Conservation (phyloP, 1,140 invertebrate species). For the Akabosia matsudoensis region DNA sequence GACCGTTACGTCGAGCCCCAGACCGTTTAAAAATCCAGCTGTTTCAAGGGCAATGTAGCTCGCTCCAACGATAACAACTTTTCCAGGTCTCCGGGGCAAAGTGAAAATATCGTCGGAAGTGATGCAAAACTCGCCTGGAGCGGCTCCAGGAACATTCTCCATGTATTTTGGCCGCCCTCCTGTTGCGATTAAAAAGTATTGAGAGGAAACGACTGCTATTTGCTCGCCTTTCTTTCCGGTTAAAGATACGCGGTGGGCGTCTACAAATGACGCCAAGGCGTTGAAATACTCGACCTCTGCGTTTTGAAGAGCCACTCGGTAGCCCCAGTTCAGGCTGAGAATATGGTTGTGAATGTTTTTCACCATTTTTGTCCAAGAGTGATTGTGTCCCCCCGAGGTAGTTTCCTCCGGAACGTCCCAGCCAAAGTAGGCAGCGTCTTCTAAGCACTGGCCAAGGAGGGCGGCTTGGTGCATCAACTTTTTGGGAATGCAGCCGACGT, state of each 20-base stretch:
- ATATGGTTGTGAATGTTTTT: slow-evolving; percentile 61
- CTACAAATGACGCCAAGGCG: slow-evolving; percentile 60
- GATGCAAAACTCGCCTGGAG: slow-evolving; percentile 60
- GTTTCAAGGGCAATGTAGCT: slow-evolving; percentile 70
- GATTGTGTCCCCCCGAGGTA: slow-evolving; percentile 42
- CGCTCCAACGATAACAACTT: slow-evolving; percentile 66
- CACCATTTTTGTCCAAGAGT: slow-evolving; percentile 60
- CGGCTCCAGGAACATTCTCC: slow-evolving; percentile 59
- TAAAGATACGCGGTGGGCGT: slow-evolving; percentile 64
- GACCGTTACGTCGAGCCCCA: slow-evolving; percentile 73
- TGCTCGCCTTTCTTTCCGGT: slow-evolving; percentile 72
- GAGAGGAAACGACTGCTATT: slow-evolving; percentile 62
- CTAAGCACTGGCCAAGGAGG: slow-evolving; percentile 48
- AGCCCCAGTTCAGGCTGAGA: slow-evolving; percentile 62
- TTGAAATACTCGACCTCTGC: slow-evolving; percentile 65
- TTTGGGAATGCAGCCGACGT: slow-evolving; percentile 66
- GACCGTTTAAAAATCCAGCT: slow-evolving; percentile 62
- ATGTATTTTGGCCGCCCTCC: slow-evolving; percentile 64
- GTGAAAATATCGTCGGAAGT: slow-evolving; percentile 71
- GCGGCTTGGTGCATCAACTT: slow-evolving; percentile 65
- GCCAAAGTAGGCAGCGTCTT: slow-evolving; percentile 56
- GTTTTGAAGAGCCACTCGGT: slow-evolving; percentile 58
- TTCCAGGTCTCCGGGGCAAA: slow-evolving; percentile 62
- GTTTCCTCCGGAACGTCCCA: slow-evolving; percentile 50
- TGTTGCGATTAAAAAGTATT: slow-evolving; percentile 63